Percentiles rank a stretch among this genome's conserved stretches.
Evolutionary conservation across 2,888 invertebrate species (phyloP).

Genomic region (Allacma fusca): DNA sequence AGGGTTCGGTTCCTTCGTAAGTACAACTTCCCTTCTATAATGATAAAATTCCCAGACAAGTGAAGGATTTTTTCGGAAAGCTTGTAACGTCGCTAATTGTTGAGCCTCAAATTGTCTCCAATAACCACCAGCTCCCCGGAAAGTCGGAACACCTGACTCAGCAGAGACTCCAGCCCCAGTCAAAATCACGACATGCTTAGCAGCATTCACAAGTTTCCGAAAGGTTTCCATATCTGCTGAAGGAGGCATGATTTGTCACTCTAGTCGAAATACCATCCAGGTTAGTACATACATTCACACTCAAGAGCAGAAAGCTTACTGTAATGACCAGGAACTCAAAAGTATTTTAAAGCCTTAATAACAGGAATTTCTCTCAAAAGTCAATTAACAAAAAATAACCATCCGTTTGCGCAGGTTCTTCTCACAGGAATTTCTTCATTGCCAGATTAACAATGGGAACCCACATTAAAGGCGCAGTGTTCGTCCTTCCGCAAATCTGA

Average conservation of each 20-base stretch:
- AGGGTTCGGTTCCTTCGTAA: slow-evolving; percentile 75
- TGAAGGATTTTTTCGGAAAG: slow-evolving; percentile 64
- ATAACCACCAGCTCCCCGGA: slow-evolving; percentile 80
- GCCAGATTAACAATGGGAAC: too few species aligned
- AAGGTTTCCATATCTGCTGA: slow-evolving; percentile 67
- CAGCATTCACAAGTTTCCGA: slow-evolving; percentile 69
- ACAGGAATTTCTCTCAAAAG: too few species aligned
- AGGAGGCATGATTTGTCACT: slow-evolving; percentile 49
- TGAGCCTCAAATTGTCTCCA: slow-evolving; percentile 81
- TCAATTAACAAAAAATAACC: too few species aligned
- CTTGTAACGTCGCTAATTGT: slow-evolving; percentile 71
- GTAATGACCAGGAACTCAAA: too few species aligned
- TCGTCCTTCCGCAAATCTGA: too few species aligned
- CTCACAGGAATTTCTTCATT: too few species aligned
- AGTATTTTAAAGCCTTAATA: too few species aligned
- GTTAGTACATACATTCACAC: too few species aligned
- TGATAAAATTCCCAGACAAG: slow-evolving; percentile 91
- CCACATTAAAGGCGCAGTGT: too few species aligned
- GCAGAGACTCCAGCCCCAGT: slow-evolving; percentile 84
- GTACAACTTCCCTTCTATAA: slow-evolving; percentile 80
- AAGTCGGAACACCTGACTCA: slow-evolving; percentile 87
- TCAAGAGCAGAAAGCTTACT: too few species aligned
- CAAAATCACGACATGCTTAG: slow-evolving; percentile 74
- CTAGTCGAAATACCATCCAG: neutral
- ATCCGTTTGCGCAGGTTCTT: too few species aligned